Evolutionary conservation across 2,113 vertebrate species (phyloP).

Genomic region (Amphiprion percula): DNA sequence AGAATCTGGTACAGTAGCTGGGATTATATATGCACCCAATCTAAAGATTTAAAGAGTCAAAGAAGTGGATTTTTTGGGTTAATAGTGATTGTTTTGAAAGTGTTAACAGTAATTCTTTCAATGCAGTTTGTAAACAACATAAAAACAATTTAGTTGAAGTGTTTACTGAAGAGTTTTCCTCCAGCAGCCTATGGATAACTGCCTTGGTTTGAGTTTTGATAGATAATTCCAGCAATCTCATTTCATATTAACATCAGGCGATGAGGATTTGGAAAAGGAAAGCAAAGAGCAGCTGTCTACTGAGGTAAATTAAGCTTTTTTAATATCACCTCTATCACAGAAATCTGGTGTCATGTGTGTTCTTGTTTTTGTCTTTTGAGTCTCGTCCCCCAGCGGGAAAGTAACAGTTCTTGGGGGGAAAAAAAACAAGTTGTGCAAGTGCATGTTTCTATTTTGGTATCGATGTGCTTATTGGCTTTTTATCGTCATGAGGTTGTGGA

Average conservation of each 20-base stretch:
- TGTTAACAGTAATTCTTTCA: too few species aligned
- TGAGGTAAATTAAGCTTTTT: constrained; percentile 56
- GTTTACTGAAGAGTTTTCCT: too few species aligned
- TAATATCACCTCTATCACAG: too few species aligned
- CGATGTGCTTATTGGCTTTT: background rate
- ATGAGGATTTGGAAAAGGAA: constrained; percentile 43
- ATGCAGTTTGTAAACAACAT: too few species aligned
- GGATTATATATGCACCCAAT: background rate
- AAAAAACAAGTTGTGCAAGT: too few species aligned
- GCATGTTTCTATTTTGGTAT: background rate
- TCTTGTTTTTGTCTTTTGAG: too few species aligned
- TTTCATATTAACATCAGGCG: constrained; percentile 39
- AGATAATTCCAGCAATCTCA: background rate
- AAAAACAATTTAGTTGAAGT: background rate
- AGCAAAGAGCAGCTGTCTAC: constrained; percentile 35
- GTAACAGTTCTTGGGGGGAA: background rate
- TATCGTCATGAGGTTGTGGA: constrained; percentile 59
- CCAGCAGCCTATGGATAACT: background rate
- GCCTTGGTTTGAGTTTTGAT: background rate
- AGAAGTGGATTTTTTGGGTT: background rate
- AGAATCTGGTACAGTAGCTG: constrained; percentile 50
- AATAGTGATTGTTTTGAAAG: too few species aligned
- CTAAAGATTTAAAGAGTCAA: background rate
- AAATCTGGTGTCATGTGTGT: too few species aligned
- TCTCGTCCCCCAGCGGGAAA: too few species aligned